Evolutionary conservation across 1,140 invertebrate genomes (phyloP), one percentile per base, ranked within the genome.

Genomic region (Melipona quadrifasciata): DNA sequence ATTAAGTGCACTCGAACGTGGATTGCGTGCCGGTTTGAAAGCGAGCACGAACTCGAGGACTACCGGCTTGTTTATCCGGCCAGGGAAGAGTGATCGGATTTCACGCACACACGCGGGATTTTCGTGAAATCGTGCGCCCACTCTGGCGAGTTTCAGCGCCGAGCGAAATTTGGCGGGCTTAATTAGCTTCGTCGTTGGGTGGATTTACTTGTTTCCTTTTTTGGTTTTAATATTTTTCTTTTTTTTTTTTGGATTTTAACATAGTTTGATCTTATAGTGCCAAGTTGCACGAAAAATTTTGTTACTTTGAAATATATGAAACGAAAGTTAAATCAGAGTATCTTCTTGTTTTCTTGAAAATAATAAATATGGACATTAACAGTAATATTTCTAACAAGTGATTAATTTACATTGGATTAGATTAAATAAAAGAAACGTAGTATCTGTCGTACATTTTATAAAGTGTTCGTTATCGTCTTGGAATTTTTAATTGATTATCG

Each of bases 1-100:
- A 75, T 82, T 82, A 76, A 82, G 80, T 76, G 72, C 72, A 82
- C 80, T 75, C 72, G 58, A 82, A 76, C 24, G 51, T 68, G 80
- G 47, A 82, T 82, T 79, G 77, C 80, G 80, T 65, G 51, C 61
- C 51, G 24, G 80, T 27, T 75, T 64, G 61, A 58, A 73, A 72
- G 12, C 68, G 58, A 19, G 31, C 8, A 47, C 24, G 21, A 19
- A 67, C 73, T 67, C 53, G 53, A 72, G 68, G 65, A 51, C 58
- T 39, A 47, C 39, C 39, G 21, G 47, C 21, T 79, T 68, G 64
- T 55, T 68, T 61, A 68, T 79, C 24, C 24, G 47, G 27, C 21
- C 58, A 21, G 31, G 31, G 14, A 68, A 68, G 77, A 31, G 68
- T 55, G 77, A 34, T 68, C 51, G 64, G 55, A 79, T 79, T 79